Conservation (phyloP, 2,888 invertebrate genomes). For the Uloborus plumipes region DNA sequence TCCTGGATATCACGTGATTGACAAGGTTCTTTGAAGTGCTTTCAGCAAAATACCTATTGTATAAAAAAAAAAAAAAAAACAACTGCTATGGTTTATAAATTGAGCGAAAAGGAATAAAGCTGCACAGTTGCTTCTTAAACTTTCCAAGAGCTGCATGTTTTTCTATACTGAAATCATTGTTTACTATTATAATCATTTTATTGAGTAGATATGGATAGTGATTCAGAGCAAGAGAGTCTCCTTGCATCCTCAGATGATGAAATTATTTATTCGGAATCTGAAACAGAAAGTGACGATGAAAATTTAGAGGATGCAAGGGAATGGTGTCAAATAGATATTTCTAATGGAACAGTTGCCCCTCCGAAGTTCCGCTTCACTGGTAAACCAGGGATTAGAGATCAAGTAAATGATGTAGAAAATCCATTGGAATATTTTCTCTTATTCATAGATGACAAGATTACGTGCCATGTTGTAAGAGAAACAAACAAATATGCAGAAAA, state of each 20-base stretch:
- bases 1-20: too few relatives aligned
- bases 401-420: background rate
- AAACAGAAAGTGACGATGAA: background rate
- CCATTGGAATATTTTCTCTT: slow-evolving; percentile 13
- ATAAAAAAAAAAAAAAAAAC: too few relatives aligned
- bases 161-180: too few relatives aligned
- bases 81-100: too few relatives aligned
- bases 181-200: too few relatives aligned
- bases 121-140: too few relatives aligned
- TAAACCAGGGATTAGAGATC: slow-evolving; percentile 9
- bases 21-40: too few relatives aligned
- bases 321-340: slow-evolving; percentile 5
- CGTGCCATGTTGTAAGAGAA: background rate
- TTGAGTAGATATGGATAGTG: too few relatives aligned
- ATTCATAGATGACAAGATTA: slow-evolving; percentile 17
- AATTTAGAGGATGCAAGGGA: background rate
- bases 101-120: too few relatives aligned
- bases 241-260: background rate
- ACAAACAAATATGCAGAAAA: slow-evolving; percentile 15
- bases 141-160: too few relatives aligned
- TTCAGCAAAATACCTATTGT: too few relatives aligned
- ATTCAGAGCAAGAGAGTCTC: too few relatives aligned
- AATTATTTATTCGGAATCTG: background rate
- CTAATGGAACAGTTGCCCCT: background rate
- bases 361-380: slow-evolving; percentile 28